Evolutionary conservation across 1,140 invertebrate genomes (phyloP).

Genomic region (Ostrea denselamellosa): DNA sequence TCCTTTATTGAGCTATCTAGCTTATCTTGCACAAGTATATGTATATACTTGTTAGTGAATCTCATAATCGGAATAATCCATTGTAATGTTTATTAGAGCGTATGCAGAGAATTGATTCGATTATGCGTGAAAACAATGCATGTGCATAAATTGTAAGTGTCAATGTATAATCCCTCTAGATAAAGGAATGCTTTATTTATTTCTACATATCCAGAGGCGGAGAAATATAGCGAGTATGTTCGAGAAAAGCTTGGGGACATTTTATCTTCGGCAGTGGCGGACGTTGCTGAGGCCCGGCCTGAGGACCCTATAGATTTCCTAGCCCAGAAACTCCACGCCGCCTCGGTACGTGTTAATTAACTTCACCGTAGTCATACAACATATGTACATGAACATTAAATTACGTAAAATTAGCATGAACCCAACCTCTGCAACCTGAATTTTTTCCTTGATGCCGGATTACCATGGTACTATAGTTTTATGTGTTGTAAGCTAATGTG

Average conservation of each 20-base stretch:
- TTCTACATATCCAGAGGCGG: conserved; percentile 38
- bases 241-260: conserved; percentile 48
- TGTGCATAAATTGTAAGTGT: too few relatives aligned
- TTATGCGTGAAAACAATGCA: too few relatives aligned
- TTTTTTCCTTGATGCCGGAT: neutral
- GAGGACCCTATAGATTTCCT: conserved; percentile 50
- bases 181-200: neutral
- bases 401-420: neutral
- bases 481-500: too few relatives aligned
- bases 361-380: neutral
- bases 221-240: conserved; percentile 44
- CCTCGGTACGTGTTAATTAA: conserved; percentile 21
- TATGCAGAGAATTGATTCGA: too few relatives aligned
- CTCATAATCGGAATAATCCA: too few relatives aligned
- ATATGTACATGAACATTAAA: neutral
- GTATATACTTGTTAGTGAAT: neutral
- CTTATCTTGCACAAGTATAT: neutral
- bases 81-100: too few relatives aligned
- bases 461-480: too few relatives aligned
- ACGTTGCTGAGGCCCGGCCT: conserved; percentile 38
- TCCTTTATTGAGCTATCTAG: neutral
- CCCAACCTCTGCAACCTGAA: neutral
- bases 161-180: too few relatives aligned
- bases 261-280: conserved; percentile 39
- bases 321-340: conserved; percentile 24